Evolutionary conservation across 2,888 invertebrate species (phyloP).

Genomic region (Mythimna ferrago): DNA sequence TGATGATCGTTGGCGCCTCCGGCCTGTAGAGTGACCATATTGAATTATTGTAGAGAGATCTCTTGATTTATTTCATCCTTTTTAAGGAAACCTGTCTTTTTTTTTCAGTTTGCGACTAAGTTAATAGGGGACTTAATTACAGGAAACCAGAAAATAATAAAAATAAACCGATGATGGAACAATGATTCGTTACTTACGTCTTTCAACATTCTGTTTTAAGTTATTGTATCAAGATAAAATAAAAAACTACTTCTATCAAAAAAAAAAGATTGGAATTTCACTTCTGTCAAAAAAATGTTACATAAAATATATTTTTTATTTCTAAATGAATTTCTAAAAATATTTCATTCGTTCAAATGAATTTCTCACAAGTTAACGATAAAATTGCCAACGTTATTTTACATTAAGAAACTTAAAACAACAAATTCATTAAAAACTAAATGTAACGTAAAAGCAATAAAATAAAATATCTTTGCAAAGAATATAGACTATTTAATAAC

Average conservation of each 20-base stretch:
- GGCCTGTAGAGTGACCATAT: conserved; percentile 74
- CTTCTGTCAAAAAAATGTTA: neutral
- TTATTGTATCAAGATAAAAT: neutral
- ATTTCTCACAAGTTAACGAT: conserved; percentile 19
- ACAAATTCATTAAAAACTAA: neutral
- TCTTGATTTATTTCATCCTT: conserved; percentile 41
- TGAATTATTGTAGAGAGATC: conserved; percentile 61
- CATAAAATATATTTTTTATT: no score
- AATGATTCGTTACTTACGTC: neutral
- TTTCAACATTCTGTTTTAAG: neutral
- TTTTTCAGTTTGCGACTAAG: neutral
- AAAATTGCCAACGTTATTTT: neutral
- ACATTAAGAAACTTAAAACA: neutral
- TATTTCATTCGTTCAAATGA: no score
- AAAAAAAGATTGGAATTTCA: neutral
- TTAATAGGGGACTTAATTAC: neutral
- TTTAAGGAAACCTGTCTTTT: conserved; percentile 9
- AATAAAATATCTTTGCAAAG: neutral
- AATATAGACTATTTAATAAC: conserved; percentile 8
- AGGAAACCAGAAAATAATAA: neutral
- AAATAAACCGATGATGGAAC: neutral
- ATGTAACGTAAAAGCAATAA: neutral
- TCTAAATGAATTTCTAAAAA: no score
- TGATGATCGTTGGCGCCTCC: conserved; percentile 86
- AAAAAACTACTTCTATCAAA: neutral